Evolutionary conservation across 2,888 invertebrate species (phyloP).

Genomic region (Gastracanthus pulcherrimus): DNA sequence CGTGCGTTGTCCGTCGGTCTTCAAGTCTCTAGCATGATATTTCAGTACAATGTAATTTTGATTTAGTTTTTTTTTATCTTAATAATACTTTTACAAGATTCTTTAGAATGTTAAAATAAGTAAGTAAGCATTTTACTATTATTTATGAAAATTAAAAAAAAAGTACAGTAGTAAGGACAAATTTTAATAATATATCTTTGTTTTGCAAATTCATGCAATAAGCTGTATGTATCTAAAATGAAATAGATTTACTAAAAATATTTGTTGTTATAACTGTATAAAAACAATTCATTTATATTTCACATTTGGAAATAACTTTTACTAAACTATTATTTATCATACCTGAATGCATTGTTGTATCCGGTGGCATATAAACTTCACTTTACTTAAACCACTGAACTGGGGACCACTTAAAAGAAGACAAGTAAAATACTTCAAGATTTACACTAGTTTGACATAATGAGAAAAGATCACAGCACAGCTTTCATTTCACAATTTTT

Average conservation of each 20-base stretch:
- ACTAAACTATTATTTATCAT: background rate
- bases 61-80: background rate
- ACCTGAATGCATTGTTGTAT: background rate
- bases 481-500: constrained; percentile 48
- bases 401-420: constrained; percentile 22
- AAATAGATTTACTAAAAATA: too few relatives aligned
- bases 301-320: too few relatives aligned
- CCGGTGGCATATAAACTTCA: background rate
- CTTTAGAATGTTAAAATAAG: background rate
- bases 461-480: constrained; percentile 57
- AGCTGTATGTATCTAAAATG: too few relatives aligned
- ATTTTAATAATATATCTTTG: too few relatives aligned
- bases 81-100: background rate
- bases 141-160: background rate
- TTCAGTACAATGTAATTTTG: background rate
- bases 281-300: too few relatives aligned
- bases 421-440: constrained; percentile 23
- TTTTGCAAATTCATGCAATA: too few relatives aligned
- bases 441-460: constrained; percentile 40
- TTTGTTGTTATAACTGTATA: too few relatives aligned
- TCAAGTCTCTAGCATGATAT: background rate
- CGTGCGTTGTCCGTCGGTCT: constrained; percentile 51
- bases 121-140: too few relatives aligned
- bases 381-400: constrained; percentile 16
- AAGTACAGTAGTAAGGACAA: too few relatives aligned